phyloP scores from a whole-genome alignment of 1,140 invertebrate genomes.

The Meloidogyne chitwoodi region DNA sequence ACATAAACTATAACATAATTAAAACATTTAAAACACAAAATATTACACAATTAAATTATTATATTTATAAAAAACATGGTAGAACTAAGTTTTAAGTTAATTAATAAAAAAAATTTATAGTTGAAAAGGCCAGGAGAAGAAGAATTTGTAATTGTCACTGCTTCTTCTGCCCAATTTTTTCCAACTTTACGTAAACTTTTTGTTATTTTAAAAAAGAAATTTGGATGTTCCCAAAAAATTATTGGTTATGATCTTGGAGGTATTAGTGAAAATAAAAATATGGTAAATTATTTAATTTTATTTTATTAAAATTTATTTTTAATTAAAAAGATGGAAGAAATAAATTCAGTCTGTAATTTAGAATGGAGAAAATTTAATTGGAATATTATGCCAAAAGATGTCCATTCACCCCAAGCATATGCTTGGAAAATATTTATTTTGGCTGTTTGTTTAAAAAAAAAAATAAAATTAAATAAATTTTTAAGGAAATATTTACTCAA shows the following conservation, averaged over 20 bases:
- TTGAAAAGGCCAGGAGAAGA: not conserved
- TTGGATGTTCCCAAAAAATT: not conserved
- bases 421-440: not conserved
- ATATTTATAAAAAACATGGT: too few relatives aligned
- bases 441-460: too few relatives aligned
- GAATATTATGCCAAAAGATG: not conserved
- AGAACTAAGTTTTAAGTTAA: not conserved
- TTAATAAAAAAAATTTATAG: not conserved
- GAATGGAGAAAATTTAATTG: not conserved
- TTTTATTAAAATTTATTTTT: too few relatives aligned
- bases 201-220: not conserved
- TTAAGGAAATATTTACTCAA: not conserved
- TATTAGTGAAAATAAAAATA: not conserved
- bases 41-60: too few relatives aligned
- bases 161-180: not conserved
- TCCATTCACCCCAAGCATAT: not conserved
- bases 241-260: slow-evolving; percentile 9
- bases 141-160: not conserved
- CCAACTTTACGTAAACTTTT: not conserved
- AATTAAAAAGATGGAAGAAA: not conserved
- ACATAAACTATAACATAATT: too few relatives aligned
- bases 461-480: not conserved
- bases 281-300: not conserved
- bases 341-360: not conserved
- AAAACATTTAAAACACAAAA: too few relatives aligned